Base-by-base conservation (phyloP, 53 echinoderm and acorn worm species). In the Apostichopus leukothele region DNA sequence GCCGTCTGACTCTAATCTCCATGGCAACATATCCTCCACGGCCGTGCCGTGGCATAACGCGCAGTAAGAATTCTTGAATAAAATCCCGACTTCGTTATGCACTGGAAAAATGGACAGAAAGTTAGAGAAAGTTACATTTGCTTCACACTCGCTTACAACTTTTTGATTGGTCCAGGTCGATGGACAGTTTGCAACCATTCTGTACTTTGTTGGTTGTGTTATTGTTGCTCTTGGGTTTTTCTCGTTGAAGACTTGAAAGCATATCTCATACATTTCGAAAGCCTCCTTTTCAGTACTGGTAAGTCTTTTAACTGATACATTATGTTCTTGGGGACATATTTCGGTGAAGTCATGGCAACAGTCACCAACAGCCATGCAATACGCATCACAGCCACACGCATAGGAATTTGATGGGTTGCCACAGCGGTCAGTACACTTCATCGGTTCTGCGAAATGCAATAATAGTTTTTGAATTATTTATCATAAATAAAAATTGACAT, bases 51-150 rank as follows among this genome's bases (percentile, higher is more conserved):
- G 74, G 26, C 87, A 87, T 13, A 74, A 9, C 52, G 87, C 87
- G 11, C 87, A 87, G 51, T 87, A 87, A 3, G 75, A 53, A 75
- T 87, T 87, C 54, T 75, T 87, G 20, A 74, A 87, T 20, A 87
- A 53, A 6, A 74, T 10, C 52, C 74, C 74, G 5, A 39, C 52
- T 3, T 52, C 22, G 75, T 74, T 71, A 21, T 87, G 87, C 6
- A 87, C 87, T 1, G 87, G 87, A 21, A 85, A 11, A n/a, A 87
- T 50, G 21, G 14, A 52, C 4, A 87, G n/a, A 1, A 87, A 51
- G 25, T 87, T 20, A 1, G 3, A 21, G 18, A 39, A 22, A 5
- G 86, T 61, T 5, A 7, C 84, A 52, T 75, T 52, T 25, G 53
- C 14, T 52, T 71, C 16, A 53, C 87, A 87, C 51, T 39, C 50